Evolutionary conservation across 2,888 invertebrate genomes (phyloP).

Genomic region (Smittia sp.): DNA sequence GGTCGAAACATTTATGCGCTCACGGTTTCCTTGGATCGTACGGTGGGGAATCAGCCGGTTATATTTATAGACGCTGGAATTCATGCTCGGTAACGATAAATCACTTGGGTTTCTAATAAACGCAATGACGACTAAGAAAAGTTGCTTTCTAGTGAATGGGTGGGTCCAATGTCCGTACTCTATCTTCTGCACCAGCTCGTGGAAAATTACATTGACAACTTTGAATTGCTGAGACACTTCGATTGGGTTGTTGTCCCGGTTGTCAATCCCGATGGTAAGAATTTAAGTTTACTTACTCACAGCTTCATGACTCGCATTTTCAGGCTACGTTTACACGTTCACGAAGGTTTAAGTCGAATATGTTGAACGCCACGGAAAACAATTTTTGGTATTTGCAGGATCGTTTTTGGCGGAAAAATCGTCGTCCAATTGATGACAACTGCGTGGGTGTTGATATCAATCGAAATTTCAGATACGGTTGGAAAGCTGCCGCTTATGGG

Average conservation of each 20-base stretch:
- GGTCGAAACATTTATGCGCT: background rate
- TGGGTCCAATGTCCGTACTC: constrained; percentile 60
- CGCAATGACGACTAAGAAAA: background rate
- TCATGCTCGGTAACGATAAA: constrained; percentile 33
- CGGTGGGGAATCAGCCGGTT: constrained; percentile 26
- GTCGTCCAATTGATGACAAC: constrained; percentile 50
- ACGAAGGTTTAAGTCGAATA: background rate
- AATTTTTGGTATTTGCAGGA: constrained; percentile 35
- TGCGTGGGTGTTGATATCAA: constrained; percentile 74
- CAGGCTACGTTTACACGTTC: constrained; percentile 56
- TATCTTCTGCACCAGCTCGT: constrained; percentile 61
- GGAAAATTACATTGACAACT: constrained; percentile 53
- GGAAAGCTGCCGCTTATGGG: constrained; percentile 54
- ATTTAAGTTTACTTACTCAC: too few species aligned
- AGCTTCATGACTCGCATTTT: too few species aligned
- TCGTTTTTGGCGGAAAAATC: constrained; percentile 67
- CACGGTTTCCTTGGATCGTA: constrained; percentile 28
- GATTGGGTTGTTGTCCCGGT: constrained; percentile 67
- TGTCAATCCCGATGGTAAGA: constrained; percentile 63
- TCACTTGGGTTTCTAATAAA: background rate
- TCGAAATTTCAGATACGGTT: constrained; percentile 69
- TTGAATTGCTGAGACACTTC: constrained; percentile 56
- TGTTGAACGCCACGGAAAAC: background rate
- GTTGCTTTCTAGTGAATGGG: constrained; percentile 55
- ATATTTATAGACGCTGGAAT: constrained; percentile 36